phyloP scores from a whole-genome alignment of 2,888 invertebrate species.

The Gonocerus acuteangulatus region DNA sequence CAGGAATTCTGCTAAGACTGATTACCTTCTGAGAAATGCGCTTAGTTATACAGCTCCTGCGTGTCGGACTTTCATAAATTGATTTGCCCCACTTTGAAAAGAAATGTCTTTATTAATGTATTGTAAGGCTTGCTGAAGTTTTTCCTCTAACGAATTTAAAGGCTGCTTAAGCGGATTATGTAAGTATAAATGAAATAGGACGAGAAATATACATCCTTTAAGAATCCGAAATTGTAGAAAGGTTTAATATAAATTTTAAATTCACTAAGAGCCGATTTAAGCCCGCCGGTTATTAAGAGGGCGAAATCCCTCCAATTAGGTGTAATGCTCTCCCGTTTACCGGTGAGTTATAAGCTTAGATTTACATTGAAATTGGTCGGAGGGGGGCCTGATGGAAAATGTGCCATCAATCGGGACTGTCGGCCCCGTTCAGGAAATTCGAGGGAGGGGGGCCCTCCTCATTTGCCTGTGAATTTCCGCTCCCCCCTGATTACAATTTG shows the following conservation, averaged over 20 bases:
- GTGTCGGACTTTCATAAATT: too few relatives aligned
- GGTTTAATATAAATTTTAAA: slow-evolving; percentile 17
- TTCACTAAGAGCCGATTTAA: slow-evolving; percentile 13
- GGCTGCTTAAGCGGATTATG: too few relatives aligned
- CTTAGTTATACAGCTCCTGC: too few relatives aligned
- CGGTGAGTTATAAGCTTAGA: slow-evolving; percentile 25
- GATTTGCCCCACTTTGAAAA: too few relatives aligned
- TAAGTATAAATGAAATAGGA: too few relatives aligned
- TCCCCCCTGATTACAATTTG: slow-evolving; percentile 18
- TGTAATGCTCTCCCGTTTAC: slow-evolving; percentile 25
- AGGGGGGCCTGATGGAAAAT: slow-evolving; percentile 13
- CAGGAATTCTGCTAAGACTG: too few relatives aligned
- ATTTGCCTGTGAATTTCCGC: slow-evolving; percentile 20
- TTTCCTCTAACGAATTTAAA: too few relatives aligned
- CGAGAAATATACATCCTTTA: background rate
- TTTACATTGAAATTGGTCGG: slow-evolving; percentile 23
- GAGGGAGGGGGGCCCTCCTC: background rate
- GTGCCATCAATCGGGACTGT: slow-evolving; percentile 19
- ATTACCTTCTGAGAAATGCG: too few relatives aligned
- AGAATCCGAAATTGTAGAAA: slow-evolving; percentile 4
- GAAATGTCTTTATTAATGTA: too few relatives aligned
- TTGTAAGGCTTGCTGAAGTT: too few relatives aligned
- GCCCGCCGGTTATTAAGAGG: slow-evolving; percentile 20
- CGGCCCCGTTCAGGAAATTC: background rate
- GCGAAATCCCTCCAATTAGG: slow-evolving; percentile 20